A percentile compares a stretch with the other conserved stretches of the same genome.
Evolutionary conservation across 2,113 vertebrate genomes (phyloP).

Genomic region (Silurus meridionalis): DNA sequence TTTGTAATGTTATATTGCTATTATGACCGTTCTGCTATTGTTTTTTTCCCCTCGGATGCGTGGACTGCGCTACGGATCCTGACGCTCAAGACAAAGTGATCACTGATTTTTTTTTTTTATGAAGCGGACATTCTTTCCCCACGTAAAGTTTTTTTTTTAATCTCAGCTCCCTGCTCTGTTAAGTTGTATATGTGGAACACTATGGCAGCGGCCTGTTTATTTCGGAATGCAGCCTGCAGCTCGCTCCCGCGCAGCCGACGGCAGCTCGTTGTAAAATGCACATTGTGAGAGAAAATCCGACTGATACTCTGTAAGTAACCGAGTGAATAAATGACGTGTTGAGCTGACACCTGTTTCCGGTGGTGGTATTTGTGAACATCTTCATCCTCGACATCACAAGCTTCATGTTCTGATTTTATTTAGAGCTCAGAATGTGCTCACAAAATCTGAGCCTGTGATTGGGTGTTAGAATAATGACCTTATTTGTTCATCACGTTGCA

Average conservation of each 20-base stretch:
- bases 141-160: conserved; percentile 2
- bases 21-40: conserved; percentile 59
- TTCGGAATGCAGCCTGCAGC: conserved; percentile 36
- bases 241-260: conserved; percentile 57
- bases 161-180: background rate
- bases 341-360: conserved; percentile 26
- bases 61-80: too few species aligned
- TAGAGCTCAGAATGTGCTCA: background rate
- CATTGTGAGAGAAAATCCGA: conserved; percentile 70
- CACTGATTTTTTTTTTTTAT: conserved; percentile 44
- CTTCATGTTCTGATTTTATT: background rate
- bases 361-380: conserved; percentile 8
- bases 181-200: conserved; percentile 54
- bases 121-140: conserved; percentile 51
- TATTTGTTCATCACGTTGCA: too few species aligned
- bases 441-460: too few species aligned
- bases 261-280: conserved; percentile 70
- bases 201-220: conserved; percentile 28
- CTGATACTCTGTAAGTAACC: conserved; percentile 61
- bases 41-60: background rate
- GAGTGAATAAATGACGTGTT: conserved; percentile 49
- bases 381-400: conserved; percentile 5
- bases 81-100: background rate
- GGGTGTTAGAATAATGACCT: too few species aligned
- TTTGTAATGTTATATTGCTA: conserved; percentile 53